Conservation (phyloP, 2,113 vertebrate genomes). For the Pituophis catenifer region DNA sequence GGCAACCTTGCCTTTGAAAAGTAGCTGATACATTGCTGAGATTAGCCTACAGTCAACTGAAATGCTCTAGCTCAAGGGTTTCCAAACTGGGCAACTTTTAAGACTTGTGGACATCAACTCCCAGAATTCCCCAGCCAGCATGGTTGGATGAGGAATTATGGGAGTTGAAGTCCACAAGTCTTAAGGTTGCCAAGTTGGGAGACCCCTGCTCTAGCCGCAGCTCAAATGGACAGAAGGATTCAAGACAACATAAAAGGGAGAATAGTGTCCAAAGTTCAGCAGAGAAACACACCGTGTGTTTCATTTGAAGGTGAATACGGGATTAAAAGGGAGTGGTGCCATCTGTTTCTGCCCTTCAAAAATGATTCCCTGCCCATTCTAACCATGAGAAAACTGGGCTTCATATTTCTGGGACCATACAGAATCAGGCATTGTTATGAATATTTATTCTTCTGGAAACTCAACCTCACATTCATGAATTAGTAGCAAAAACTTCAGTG, state of each 20-base stretch:
- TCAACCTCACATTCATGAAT: neutral
- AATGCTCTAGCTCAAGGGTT: neutral
- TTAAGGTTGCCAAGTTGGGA: neutral
- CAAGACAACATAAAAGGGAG: neutral
- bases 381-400: neutral
- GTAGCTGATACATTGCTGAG: neutral
- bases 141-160: neutral
- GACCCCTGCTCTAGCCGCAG: neutral
- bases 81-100: neutral
- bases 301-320: neutral
- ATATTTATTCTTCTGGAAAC: neutral
- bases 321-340: neutral
- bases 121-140: neutral
- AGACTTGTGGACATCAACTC: neutral
- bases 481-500: neutral
- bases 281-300: neutral
- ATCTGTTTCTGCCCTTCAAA: neutral
- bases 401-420: neutral
- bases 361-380: neutral
- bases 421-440: neutral
- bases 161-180: neutral
- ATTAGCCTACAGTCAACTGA: neutral
- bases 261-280: neutral
- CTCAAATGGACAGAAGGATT: neutral
- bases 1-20: neutral